Evolutionary conservation across 2,797 vertebrate genomes (phyloP).

Genomic region (Ficedula albicollis): DNA sequence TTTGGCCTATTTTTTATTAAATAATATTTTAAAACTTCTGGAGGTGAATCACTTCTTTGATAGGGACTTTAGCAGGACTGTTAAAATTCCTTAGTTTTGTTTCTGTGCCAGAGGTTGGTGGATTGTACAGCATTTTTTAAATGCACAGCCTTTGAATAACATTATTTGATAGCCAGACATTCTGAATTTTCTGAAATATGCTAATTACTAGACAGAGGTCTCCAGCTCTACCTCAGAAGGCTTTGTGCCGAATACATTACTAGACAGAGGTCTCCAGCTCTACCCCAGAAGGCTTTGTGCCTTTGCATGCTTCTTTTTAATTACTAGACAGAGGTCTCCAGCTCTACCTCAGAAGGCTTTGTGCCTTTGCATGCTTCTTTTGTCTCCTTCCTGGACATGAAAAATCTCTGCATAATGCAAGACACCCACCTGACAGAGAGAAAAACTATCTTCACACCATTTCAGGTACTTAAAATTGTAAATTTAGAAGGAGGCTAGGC

Average conservation of each 20-base stretch:
- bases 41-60: constrained; percentile 29
- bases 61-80: not conserved
- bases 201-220: not conserved
- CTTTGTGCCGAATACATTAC: not conserved
- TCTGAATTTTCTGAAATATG: constrained; percentile 53
- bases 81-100: constrained; percentile 20
- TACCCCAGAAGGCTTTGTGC: not conserved
- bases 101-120: not conserved
- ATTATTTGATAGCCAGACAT: not conserved
- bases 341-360: not conserved
- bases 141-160: not conserved
- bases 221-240: accelerated
- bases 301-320: too few relatives aligned
- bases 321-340: not conserved
- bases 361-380: not conserved
- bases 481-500: not conserved
- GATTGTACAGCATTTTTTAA: not conserved
- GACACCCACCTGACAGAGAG: not conserved
- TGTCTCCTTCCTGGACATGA: not conserved
- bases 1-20: not conserved
- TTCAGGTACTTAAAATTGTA: not conserved
- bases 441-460: not conserved
- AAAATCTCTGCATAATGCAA: not conserved
- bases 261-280: accelerated
- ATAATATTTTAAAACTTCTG: not conserved